Evolutionary conservation across 2,797 vertebrate species (phyloP).

Genomic region (Thaleichthys pacificus): DNA sequence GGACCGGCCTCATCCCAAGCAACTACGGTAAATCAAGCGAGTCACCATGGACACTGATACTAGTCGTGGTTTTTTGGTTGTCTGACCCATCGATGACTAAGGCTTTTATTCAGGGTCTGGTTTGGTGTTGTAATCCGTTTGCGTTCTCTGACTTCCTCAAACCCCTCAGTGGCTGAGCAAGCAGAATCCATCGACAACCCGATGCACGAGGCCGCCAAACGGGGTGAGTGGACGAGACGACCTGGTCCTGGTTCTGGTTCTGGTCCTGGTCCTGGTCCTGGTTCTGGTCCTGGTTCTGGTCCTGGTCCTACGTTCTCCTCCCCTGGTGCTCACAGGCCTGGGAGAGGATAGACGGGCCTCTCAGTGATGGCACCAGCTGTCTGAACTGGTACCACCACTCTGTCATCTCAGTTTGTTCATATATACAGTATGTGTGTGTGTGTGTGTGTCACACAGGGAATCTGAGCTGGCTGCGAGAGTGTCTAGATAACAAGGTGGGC

Average conservation of each 20-base stretch:
- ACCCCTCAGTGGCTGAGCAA: slow-evolving; percentile 87
- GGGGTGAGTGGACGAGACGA: slow-evolving; percentile 74
- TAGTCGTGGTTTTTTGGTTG: background rate
- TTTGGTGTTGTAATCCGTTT: background rate
- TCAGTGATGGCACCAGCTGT: background rate
- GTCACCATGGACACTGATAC: background rate
- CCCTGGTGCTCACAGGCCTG: too few species aligned
- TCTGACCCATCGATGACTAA: background rate
- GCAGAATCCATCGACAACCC: slow-evolving; percentile 97
- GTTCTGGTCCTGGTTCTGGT: background rate
- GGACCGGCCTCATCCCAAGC: slow-evolving; percentile 94
- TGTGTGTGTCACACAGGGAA: slow-evolving; percentile 80
- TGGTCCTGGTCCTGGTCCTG: too few species aligned
- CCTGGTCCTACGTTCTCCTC: too few species aligned
- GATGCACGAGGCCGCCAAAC: slow-evolving; percentile 95
- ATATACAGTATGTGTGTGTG: background rate
- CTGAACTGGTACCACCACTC: too few species aligned
- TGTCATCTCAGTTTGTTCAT: slow-evolving; percentile 3
- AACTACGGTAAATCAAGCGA: slow-evolving; percentile 86
- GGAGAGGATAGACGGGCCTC: background rate
- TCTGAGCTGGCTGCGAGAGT: slow-evolving; percentile 94
- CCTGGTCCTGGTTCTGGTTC: background rate
- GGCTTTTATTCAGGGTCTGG: background rate
- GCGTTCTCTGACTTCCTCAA: slow-evolving; percentile 25
- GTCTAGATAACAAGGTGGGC: slow-evolving; percentile 94